Evolutionary conservation across 2,797 vertebrate species (phyloP).

Genomic region (Enteromius afrohamiltoni): DNA sequence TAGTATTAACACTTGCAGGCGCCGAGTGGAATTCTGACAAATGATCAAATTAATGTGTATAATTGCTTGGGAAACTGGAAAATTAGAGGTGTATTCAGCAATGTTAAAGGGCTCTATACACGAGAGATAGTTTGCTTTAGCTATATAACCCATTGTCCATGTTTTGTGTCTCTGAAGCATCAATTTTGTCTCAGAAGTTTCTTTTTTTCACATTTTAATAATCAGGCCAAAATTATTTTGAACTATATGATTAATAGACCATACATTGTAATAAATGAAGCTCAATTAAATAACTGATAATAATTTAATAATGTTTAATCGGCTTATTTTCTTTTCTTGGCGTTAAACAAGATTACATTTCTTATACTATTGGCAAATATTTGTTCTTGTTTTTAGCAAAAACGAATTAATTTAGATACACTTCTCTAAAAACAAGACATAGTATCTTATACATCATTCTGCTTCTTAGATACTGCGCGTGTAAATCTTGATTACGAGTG

Average conservation of each 20-base stretch:
- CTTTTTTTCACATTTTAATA: neutral
- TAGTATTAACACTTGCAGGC: neutral
- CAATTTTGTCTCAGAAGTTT: neutral
- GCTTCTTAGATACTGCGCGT: neutral
- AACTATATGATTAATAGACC: too few species aligned
- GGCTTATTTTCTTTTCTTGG: too few species aligned
- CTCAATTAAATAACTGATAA: neutral
- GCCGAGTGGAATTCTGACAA: neutral
- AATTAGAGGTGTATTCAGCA: neutral
- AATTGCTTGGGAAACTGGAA: neutral
- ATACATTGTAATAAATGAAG: too few species aligned
- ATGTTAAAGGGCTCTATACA: neutral
- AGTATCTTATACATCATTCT: neutral
- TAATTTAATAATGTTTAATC: neutral
- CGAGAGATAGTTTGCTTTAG: neutral
- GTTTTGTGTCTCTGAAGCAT: neutral
- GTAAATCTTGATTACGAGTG: neutral
- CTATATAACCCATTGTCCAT: neutral
- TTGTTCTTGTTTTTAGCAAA: neutral
- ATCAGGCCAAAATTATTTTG: too few species aligned
- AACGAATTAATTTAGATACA: neutral
- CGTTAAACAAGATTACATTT: neutral
- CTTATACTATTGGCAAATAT: neutral
- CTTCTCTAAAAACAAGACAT: neutral
- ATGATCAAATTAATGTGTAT: neutral